Conservation (phyloP, 1,140 invertebrate genomes). For the Lanistes nyassanus region DNA sequence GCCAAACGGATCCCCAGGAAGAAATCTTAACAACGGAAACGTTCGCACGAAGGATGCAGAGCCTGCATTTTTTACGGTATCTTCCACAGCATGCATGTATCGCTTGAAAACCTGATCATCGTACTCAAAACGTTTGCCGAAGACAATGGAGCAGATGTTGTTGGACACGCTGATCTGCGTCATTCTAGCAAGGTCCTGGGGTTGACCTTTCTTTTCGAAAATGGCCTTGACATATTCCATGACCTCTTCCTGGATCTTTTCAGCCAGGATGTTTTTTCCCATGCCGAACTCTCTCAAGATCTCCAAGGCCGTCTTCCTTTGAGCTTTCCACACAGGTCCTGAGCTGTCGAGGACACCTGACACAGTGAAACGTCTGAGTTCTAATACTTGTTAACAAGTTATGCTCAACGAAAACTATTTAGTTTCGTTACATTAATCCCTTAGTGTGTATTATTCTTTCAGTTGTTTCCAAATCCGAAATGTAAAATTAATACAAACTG, state of each 20-base stretch:
- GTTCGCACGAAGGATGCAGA: background rate
- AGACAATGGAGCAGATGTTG: too few species aligned
- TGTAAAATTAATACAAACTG: background rate
- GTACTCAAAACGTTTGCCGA: too few species aligned
- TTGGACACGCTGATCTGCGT: too few species aligned
- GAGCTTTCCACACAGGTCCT: too few species aligned
- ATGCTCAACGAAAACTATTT: background rate
- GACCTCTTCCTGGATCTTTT: too few species aligned
- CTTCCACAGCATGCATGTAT: constrained; percentile 21
- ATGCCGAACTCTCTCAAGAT: constrained; percentile 83
- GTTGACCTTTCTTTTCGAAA: background rate
- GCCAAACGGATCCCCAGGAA: constrained; percentile 37
- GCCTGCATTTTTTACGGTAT: background rate
- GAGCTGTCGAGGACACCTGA: constrained; percentile 70
- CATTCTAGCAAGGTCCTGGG: constrained; percentile 20
- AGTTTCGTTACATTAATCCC: background rate
- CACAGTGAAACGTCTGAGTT: background rate
- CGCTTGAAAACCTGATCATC: constrained; percentile 20
- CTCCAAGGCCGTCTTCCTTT: constrained; percentile 76
- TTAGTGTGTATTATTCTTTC: background rate
- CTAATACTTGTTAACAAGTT: background rate
- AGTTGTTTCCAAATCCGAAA: background rate
- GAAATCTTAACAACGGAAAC: constrained; percentile 23
- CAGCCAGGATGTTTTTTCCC: too few species aligned
- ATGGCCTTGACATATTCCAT: constrained; percentile 17